Base-by-base conservation (phyloP, 2,797 vertebrate species). In the Acrocephalus scirpaceus region DNA sequence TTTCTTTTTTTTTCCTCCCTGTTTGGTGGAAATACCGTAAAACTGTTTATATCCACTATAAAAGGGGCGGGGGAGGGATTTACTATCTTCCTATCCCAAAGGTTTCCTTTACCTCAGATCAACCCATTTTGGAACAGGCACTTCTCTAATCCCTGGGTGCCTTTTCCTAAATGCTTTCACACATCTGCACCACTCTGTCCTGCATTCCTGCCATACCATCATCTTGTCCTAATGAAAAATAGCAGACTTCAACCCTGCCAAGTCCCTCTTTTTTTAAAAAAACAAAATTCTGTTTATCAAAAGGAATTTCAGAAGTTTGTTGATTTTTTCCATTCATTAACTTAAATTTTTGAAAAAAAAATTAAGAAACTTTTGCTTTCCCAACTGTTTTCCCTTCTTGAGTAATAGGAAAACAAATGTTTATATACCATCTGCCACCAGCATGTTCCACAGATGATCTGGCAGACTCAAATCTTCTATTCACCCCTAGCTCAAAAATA, bases 91-190 rank as follows among this genome's bases (percentile, higher is more conserved):
- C 84, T 93, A 78, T 95, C 93, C 96, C 96, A 95, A 96, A 97
- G 94, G 80, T 96, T 97, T 93, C 74, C 88, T 96, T 97, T 95
- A 96, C 97, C 97, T 97, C 94, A 91, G 88, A 93, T 97, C 97
- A 97, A 97, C 96, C 42, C 94, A 76, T 91, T 93, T 95, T 90
- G 85, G 86, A 97, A 95, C 78, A 96, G 70, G 87, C 94, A 75
- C 81, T 95, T 86, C 77, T 91, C 61, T 92, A 95, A 91, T 96
- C 95, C 84, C 82, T 61, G 44, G 86, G 90, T 97, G 89, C 94
- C 90, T 96, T 96, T 93, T 86, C 83, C 76, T 89, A 91, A 93
- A 87, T 94, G 85, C 62, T 92, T 97, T 95, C 92, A 96, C 89
- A 93, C 94, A 96, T 96, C 96, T 96, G 95, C 95, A 88, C 92